A percentile compares a stretch with the other conserved stretches of the same genome.
These are phyloP conservation scores for Rhagoletis pomonella DNA, from an alignment of 1,140 invertebrate species.

Conservation along the genomic window DNA sequence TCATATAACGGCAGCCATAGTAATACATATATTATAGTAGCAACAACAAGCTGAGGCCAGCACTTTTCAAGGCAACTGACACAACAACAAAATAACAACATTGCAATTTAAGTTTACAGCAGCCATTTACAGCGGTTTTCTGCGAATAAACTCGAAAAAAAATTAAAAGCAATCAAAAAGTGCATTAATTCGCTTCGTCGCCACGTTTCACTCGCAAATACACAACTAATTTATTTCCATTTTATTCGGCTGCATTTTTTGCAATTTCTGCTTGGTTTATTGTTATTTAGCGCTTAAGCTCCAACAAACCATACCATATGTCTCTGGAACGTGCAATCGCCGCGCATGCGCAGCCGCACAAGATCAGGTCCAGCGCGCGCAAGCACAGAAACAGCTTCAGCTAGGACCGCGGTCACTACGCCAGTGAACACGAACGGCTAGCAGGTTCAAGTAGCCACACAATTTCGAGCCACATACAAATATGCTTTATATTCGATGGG, in stretches of 20 bases:
- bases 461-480: not conserved
- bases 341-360: not conserved
- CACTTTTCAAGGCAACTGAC: constrained; percentile 38
- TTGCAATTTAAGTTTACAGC: not conserved
- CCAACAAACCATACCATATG: not conserved
- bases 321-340: not conserved
- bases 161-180: not conserved
- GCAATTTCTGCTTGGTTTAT: not conserved
- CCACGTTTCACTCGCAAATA: not conserved
- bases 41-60: not conserved
- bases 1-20: not conserved
- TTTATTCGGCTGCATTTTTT: not conserved
- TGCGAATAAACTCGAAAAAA: not conserved
- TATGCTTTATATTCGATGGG: not conserved
- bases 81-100: not conserved
- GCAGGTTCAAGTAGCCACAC: constrained; percentile 22
- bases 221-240: not conserved
- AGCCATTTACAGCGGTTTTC: not conserved
- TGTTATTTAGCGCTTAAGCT: not conserved
- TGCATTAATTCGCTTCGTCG: constrained; percentile 1
- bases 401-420: too few relatives aligned
- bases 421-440: not conserved
- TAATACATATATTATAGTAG: not conserved
- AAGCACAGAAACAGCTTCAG: not conserved
- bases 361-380: not conserved